These are phyloP conservation scores for Diabrotica balteata DNA, from an alignment of 2,888 invertebrate genomes.

Conservation along the genomic window DNA sequence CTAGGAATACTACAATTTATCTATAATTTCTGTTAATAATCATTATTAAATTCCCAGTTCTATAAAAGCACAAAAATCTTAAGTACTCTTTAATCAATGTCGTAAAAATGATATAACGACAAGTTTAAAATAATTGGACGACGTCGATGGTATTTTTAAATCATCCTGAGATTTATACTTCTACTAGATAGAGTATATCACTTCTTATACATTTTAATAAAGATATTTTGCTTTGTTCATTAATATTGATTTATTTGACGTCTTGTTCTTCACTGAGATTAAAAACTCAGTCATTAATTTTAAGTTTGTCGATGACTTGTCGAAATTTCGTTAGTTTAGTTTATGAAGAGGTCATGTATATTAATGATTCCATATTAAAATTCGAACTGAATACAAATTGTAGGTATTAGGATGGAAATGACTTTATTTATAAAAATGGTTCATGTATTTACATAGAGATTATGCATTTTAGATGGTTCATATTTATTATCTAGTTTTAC, in stretches of 20 bases:
- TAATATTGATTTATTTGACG: constrained; percentile 37
- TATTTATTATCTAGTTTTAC: no score
- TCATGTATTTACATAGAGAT: constrained; percentile 11
- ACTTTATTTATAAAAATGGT: constrained; percentile 14
- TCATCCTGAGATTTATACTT: constrained; percentile 1
- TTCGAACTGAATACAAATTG: constrained; percentile 19
- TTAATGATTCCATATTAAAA: constrained; percentile 16
- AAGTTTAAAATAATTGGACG: constrained; percentile 1
- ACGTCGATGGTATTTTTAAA: not conserved
- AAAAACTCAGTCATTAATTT: constrained; percentile 25
- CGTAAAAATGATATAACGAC: not conserved
- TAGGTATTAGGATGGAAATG: constrained; percentile 14
- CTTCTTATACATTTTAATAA: constrained; percentile 23
- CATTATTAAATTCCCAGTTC: no score
- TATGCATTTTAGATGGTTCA: not conserved
- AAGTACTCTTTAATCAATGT: not conserved
- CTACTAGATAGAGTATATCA: constrained; percentile 9
- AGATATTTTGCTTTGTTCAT: constrained; percentile 31
- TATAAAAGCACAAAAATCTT: not conserved
- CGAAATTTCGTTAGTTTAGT: constrained; percentile 25
- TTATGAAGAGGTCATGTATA: constrained; percentile 21
- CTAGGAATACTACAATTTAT: no score
- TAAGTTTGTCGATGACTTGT: constrained; percentile 25
- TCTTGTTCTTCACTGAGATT: constrained; percentile 17
- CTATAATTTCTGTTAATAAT: no score